A percentile compares a stretch with the other conserved stretches of the same genome.
Conservation (phyloP, 2,113 vertebrate genomes). For the Verasper variegatus region DNA sequence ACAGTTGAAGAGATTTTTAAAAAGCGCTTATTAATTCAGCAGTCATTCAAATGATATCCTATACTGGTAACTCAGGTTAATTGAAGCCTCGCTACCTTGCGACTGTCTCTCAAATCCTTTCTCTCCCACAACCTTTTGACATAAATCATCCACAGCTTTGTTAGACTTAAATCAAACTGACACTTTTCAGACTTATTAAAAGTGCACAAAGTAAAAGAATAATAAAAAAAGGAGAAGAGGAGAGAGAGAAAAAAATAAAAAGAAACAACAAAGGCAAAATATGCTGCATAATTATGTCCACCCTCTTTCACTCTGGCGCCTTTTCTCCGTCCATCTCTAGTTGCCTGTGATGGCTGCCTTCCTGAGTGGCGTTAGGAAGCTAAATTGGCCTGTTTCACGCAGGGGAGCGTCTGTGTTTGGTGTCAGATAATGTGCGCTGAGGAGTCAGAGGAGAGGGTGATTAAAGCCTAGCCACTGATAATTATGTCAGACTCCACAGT, state of each 20-base stretch:
- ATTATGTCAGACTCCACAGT: constrained; percentile 82
- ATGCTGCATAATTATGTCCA: constrained; percentile 54
- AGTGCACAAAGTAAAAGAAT: constrained; percentile 60
- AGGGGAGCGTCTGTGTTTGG: constrained; percentile 76
- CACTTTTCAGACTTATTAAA: constrained; percentile 74
- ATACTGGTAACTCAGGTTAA: constrained; percentile 69
- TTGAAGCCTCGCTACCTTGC: constrained; percentile 66
- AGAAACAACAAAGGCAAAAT: constrained; percentile 67
- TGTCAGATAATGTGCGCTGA: constrained; percentile 82
- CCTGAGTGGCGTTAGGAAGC: constrained; percentile 67
- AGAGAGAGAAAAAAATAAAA: constrained; percentile 16
- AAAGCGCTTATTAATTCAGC: constrained; percentile 67
- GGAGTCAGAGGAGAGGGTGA: constrained; percentile 81
- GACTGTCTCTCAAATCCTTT: constrained; percentile 71
- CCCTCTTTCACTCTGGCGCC: constrained; percentile 25
- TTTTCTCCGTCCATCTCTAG: constrained; percentile 56
- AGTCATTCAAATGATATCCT: constrained; percentile 69
- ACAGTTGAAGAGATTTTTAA: constrained; percentile 67
- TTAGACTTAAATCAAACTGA: constrained; percentile 71
- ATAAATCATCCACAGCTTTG: constrained; percentile 74
- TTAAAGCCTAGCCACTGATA: constrained; percentile 83
- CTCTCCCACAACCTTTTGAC: constrained; percentile 65
- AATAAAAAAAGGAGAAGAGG: constrained; percentile 22
- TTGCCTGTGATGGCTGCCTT: constrained; percentile 61
- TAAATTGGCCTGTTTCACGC: constrained; percentile 83